phyloP scores from a whole-genome alignment of 1,140 invertebrate species.

The Diachasma alloeum region DNA sequence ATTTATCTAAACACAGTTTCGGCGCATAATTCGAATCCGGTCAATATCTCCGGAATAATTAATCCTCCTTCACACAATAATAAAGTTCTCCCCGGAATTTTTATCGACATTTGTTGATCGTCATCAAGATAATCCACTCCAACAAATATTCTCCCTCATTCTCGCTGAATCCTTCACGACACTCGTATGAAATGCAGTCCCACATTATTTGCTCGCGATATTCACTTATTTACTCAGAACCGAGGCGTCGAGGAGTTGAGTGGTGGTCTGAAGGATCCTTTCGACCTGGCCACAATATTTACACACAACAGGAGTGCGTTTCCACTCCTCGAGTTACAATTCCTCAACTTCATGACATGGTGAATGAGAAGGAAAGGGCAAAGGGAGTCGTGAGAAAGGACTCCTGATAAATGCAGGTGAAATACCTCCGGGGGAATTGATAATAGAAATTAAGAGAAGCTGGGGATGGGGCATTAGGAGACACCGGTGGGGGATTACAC shows the following conservation, averaged over 20 bases:
- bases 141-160: no score
- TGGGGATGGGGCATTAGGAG: no score
- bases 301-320: constrained; percentile 37
- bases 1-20: no score
- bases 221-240: constrained; percentile 44
- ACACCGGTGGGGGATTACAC: no score
- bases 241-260: constrained; percentile 24
- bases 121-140: no score
- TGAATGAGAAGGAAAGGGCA: not conserved
- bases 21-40: no score
- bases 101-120: no score
- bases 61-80: no score
- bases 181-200: constrained; percentile 14
- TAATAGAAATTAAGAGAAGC: not conserved
- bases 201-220: constrained; percentile 42
- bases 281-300: constrained; percentile 45
- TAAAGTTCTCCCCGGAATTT: no score
- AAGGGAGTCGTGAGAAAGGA: constrained; percentile 34
- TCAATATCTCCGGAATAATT: no score
- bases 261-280: constrained; percentile 41
- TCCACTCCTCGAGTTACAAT: constrained; percentile 38
- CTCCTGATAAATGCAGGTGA: constrained; percentile 18
- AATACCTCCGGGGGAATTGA: constrained; percentile 20
- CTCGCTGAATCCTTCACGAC: no score
- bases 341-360: constrained; percentile 22